phyloP scores from a whole-genome alignment of 2,888 invertebrate genomes.

The Hydrotaea diabolus region DNA sequence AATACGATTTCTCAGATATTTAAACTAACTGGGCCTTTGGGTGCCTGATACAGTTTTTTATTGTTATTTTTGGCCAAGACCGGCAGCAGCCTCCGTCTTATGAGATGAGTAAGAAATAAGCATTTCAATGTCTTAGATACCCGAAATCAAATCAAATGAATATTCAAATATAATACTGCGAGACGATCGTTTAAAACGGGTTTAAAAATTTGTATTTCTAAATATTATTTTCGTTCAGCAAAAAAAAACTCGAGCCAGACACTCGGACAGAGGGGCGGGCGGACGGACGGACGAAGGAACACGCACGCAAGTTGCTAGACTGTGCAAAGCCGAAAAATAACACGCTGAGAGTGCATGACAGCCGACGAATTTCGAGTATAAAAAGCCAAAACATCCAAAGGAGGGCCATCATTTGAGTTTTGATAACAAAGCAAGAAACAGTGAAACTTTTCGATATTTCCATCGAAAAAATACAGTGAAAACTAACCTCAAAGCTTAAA shows the following conservation, averaged over 20 bases:
- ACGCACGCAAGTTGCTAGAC: slow-evolving; percentile 48
- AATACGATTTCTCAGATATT: background rate
- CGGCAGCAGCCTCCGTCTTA: background rate
- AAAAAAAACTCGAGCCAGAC: background rate
- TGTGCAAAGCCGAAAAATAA: slow-evolving; percentile 53
- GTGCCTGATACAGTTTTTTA: background rate
- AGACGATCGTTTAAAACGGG: slow-evolving; percentile 42
- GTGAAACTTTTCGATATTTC: background rate
- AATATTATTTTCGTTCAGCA: slow-evolving; percentile 22
- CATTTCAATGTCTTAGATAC: background rate
- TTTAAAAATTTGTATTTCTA: slow-evolving; percentile 30
- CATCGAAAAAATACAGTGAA: background rate
- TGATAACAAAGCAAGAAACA: slow-evolving; percentile 43
- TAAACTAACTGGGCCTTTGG: background rate
- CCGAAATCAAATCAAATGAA: background rate
- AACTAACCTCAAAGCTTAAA: background rate
- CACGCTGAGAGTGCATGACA: slow-evolving; percentile 72
- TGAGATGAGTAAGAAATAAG: slow-evolving; percentile 6
- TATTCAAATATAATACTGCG: slow-evolving; percentile 24
- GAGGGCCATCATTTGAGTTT: slow-evolving; percentile 55
- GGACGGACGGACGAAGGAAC: slow-evolving; percentile 57
- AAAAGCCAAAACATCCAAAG: slow-evolving; percentile 29
- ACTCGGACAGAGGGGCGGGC: slow-evolving; percentile 48
- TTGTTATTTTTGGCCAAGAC: slow-evolving; percentile 4
- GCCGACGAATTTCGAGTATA: slow-evolving; percentile 47